Percentiles rank a stretch among this genome's conserved stretches.
phyloP scores from a whole-genome alignment of 23 tunicate genomes.

The Ciona savignyi region DNA sequence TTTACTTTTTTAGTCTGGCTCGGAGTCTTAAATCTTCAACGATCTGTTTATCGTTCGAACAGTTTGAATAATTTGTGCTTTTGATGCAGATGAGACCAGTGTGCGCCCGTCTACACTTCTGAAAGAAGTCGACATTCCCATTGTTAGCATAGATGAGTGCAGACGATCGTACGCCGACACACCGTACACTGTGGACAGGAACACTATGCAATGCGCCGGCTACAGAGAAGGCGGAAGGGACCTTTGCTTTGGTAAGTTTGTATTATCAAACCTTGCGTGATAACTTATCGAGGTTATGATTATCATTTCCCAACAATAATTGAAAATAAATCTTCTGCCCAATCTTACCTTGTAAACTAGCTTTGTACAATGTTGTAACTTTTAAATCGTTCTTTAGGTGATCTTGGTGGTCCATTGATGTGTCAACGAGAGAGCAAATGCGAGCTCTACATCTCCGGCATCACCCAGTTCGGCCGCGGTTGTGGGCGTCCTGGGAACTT shows the following conservation, averaged over 20 bases:
- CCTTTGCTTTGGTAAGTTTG: neutral
- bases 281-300: no score
- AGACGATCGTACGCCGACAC: neutral
- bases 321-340: no score
- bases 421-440: neutral
- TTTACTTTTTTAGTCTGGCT: no score
- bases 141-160: neutral
- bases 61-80: no score
- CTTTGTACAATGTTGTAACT: no score
- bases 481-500: neutral
- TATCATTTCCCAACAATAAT: no score
- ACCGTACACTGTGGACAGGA: neutral
- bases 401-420: neutral
- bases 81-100: neutral
- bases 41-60: no score
- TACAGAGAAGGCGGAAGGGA: neutral
- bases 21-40: no score
- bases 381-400: no score
- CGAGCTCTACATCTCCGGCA: neutral
- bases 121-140: neutral
- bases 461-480: neutral
- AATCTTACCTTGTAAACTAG: no score
- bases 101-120: neutral
- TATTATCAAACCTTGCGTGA: no score
- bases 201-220: neutral